These are phyloP conservation scores for Melanophora roralis DNA, from an alignment of 2,888 invertebrate genomes.

Conservation along the genomic window DNA sequence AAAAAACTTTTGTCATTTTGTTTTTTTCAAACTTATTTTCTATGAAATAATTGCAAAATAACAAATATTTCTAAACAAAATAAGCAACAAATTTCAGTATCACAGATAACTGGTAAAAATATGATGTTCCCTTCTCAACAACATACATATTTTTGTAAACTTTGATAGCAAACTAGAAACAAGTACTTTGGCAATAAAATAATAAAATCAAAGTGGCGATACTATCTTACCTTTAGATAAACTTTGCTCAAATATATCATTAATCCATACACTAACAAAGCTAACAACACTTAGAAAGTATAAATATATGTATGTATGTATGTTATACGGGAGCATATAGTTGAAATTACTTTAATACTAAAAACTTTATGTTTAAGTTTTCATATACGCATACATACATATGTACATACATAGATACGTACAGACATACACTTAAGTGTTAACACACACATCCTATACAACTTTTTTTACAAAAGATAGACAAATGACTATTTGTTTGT, in stretches of 20 bases:
- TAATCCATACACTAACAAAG: not conserved
- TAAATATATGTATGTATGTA: no score
- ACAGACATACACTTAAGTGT: not conserved
- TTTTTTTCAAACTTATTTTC: slow-evolving; percentile 18
- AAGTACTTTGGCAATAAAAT: slow-evolving; percentile 30
- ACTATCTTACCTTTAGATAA: slow-evolving; percentile 41
- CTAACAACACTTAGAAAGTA: not conserved
- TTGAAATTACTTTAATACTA: slow-evolving; percentile 26
- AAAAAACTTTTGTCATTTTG: slow-evolving; percentile 49
- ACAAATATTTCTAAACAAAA: slow-evolving; percentile 11
- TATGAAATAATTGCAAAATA: slow-evolving; percentile 48
- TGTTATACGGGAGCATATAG: not conserved
- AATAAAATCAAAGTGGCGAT: slow-evolving; percentile 24
- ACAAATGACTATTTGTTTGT: slow-evolving; percentile 51
- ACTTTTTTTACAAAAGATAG: not conserved
- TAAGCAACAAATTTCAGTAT: not conserved
- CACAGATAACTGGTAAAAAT: slow-evolving; percentile 10
- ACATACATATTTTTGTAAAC: no score
- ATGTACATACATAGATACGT: not conserved
- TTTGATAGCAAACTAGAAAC: no score
- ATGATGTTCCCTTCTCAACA: slow-evolving; percentile 6
- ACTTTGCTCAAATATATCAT: slow-evolving; percentile 26
- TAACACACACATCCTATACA: not conserved
- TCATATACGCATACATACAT: not conserved
- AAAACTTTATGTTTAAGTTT: slow-evolving; percentile 3